Percentiles rank a stretch among this genome's conserved stretches.
phyloP scores from a whole-genome alignment of 2,888 invertebrate genomes.

The Latrodectus elegans region DNA sequence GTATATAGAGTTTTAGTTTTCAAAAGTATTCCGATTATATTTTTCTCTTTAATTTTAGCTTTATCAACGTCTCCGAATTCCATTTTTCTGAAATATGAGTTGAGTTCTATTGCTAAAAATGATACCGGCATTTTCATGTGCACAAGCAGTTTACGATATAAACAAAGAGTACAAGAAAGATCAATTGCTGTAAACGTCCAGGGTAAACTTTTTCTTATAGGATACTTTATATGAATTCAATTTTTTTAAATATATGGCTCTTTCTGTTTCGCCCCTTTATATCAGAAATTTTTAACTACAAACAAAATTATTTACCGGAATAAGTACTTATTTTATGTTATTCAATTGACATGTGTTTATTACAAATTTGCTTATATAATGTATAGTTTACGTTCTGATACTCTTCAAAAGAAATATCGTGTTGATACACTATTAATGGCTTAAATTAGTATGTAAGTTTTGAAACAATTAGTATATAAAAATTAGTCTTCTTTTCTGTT shows the following conservation, averaged over 20 bases:
- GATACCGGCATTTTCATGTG: conserved; percentile 57
- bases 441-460: too few relatives aligned
- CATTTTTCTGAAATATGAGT: conserved; percentile 67
- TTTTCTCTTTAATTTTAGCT: conserved; percentile 13
- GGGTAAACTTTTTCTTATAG: conserved; percentile 17
- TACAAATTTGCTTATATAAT: too few relatives aligned
- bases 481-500: too few relatives aligned
- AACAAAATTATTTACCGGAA: too few relatives aligned
- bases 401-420: too few relatives aligned
- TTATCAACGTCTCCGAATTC: conserved; percentile 25
- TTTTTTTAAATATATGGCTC: neutral
- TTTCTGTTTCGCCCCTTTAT: too few relatives aligned
- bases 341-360: too few relatives aligned
- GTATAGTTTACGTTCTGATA: too few relatives aligned
- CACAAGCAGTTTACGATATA: neutral
- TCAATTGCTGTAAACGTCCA: conserved; percentile 13
- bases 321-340: too few relatives aligned
- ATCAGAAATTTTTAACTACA: too few relatives aligned
- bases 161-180: conserved; percentile 13
- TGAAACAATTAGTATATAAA: too few relatives aligned
- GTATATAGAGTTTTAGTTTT: neutral
- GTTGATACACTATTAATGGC: too few relatives aligned
- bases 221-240: neutral
- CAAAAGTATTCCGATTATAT: neutral
- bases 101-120: conserved; percentile 69